Evolutionary conservation across 1,140 invertebrate species (phyloP), one percentile per base, ranked within the genome.

Genomic region (Brachionus paranguensis): DNA sequence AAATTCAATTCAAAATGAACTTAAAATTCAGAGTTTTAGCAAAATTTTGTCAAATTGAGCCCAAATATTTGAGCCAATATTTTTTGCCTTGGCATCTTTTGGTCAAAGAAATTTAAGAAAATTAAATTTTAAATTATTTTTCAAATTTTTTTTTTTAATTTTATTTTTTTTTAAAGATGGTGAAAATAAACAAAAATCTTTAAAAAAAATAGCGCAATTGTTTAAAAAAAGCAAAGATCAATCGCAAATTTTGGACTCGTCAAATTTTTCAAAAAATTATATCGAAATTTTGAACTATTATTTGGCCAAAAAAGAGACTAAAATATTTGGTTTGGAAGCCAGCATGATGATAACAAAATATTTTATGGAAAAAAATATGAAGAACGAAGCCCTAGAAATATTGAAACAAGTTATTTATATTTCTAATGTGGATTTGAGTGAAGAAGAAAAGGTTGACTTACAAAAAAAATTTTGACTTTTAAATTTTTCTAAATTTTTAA

Each of bases 281-380:
- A 10, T 24, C 10, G 20, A 81, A 17, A 81, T 81, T 24, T 33
- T 81, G 17, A 68, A 17, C 20, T 6, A 41, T 47, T 81, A 81
- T 37, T 11, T 41, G 12, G 17, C 14, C 20, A 64, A 33, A 17
- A 20, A 60, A 47, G n/a, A 43, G 27, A 64, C 53, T 0, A 60
- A 47, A 64, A 24, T 81, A 4, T 64, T 81, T 7, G 43, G 7
- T 47, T 11, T 64, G 7, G 78, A 81, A 81, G 17, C 37, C 2
- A 20, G 37, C 10, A 14, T 81, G 20, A 81, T 81, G 78, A 64
- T 64, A 64, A 43, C 50, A 11, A 81, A 81, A 64, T 68, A 64
- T 43, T 81, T 81, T 11, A 20, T 81, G n/a, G 78, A 81, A 29
- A 43, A 64, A 6, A 64, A 81, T 14, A 17, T 41, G n/a, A 41